These are phyloP conservation scores for Patella pellucida DNA, from an alignment of 2,888 invertebrate species.

Conservation along the genomic window DNA sequence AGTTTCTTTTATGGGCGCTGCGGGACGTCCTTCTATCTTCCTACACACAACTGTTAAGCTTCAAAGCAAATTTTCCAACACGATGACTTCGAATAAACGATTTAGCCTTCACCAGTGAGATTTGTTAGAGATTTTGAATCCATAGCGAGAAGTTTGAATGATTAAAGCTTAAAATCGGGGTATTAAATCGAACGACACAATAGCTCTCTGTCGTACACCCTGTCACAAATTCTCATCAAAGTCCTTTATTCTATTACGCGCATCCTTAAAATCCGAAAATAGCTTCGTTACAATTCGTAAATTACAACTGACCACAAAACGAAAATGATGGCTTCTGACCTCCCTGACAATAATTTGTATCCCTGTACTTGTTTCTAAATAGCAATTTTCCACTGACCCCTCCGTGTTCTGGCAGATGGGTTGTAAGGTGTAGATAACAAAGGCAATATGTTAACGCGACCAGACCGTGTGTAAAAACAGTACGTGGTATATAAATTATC, in stretches of 20 bases:
- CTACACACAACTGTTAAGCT: slow-evolving; percentile 11
- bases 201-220: background rate
- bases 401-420: too few species aligned
- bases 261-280: slow-evolving; percentile 5
- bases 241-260: slow-evolving; percentile 8
- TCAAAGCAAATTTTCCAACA: slow-evolving; percentile 26
- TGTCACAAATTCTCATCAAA: background rate
- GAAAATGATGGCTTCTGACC: too few species aligned
- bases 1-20: slow-evolving; percentile 17
- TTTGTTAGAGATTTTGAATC: slow-evolving; percentile 17
- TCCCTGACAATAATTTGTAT: too few species aligned
- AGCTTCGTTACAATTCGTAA: slow-evolving; percentile 9
- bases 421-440: too few species aligned
- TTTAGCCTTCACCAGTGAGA: slow-evolving; percentile 15
- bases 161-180: slow-evolving; percentile 5
- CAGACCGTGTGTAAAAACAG: too few species aligned
- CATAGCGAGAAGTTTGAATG: slow-evolving; percentile 6
- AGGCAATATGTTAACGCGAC: too few species aligned
- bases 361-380: too few species aligned
- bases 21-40: slow-evolving; percentile 4
- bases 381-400: too few species aligned
- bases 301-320: background rate
- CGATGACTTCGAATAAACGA: slow-evolving; percentile 17
- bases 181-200: slow-evolving; percentile 9
- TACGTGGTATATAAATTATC: too few species aligned